Percentiles rank a stretch among this genome's conserved stretches.
phyloP scores from a whole-genome alignment of 2,113 vertebrate genomes.

The Notothenia rossii region DNA sequence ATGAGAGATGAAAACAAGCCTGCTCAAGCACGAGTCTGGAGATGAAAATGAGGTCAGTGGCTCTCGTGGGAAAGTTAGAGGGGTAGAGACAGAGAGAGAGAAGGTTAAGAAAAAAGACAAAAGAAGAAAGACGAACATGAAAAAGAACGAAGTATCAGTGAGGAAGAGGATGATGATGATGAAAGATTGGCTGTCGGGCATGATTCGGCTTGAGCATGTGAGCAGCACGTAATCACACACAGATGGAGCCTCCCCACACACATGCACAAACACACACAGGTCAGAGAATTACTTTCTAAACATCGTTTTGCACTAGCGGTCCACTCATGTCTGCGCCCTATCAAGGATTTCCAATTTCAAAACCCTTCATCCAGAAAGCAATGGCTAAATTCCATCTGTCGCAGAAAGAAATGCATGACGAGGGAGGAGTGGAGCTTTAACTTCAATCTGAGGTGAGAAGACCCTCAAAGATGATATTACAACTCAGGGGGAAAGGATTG shows the following conservation, averaged over 20 bases:
- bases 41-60: slow-evolving; percentile 60
- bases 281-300: slow-evolving; percentile 11
- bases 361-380: background rate
- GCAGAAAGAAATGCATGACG: background rate
- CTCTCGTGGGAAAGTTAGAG: slow-evolving; percentile 60
- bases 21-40: slow-evolving; percentile 28
- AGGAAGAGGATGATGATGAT: slow-evolving; percentile 14
- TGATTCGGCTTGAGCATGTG: slow-evolving; percentile 25
- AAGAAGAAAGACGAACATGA: slow-evolving; percentile 6
- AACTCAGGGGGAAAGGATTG: no score
- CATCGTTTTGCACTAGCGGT: background rate
- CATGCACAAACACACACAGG: slow-evolving; percentile 5
- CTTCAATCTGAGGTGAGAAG: background rate
- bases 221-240: background rate
- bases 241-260: slow-evolving; percentile 19
- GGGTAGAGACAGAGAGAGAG: slow-evolving; percentile 36
- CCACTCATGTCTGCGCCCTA: slow-evolving; percentile 12
- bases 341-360: slow-evolving; percentile 1
- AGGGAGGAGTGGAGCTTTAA: background rate
- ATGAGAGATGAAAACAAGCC: slow-evolving; percentile 21
- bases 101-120: slow-evolving; percentile 40
- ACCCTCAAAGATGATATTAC: background rate
- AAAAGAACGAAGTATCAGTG: slow-evolving; percentile 2
- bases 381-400: background rate
- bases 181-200: slow-evolving; percentile 21